Evolutionary conservation across 2,797 vertebrate species (phyloP).

Genomic region (Erpetoichthys calabaricus): DNA sequence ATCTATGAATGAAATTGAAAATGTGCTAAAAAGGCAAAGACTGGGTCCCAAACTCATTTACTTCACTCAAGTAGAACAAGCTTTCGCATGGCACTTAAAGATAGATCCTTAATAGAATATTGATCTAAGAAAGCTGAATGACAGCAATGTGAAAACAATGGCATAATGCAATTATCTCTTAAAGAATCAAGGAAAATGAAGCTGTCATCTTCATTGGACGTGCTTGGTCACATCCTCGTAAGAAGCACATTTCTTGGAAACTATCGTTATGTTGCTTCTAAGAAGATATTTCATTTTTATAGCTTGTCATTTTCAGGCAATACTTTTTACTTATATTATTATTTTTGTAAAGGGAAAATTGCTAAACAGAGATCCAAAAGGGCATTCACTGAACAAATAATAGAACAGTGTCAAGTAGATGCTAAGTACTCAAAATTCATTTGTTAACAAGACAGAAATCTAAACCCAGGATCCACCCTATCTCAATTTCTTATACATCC

Average conservation of each 20-base stretch:
- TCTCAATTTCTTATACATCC: too few species aligned
- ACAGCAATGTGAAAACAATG: slow-evolving; percentile 30
- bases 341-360: too few species aligned
- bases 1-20: slow-evolving; percentile 41
- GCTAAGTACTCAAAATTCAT: too few species aligned
- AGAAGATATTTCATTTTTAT: slow-evolving; percentile 15
- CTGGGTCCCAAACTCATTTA: slow-evolving; percentile 28
- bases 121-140: slow-evolving; percentile 26
- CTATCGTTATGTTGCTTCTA: slow-evolving; percentile 19
- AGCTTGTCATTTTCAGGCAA: slow-evolving; percentile 20
- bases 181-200: slow-evolving; percentile 27
- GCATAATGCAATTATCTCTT: slow-evolving; percentile 16
- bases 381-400: too few species aligned
- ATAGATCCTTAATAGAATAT: slow-evolving; percentile 35
- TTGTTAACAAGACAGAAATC: too few species aligned
- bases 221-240: slow-evolving; percentile 15
- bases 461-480: too few species aligned
- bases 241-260: slow-evolving; percentile 17
- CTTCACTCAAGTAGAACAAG: slow-evolving; percentile 14
- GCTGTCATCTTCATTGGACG: slow-evolving; percentile 22
- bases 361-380: too few species aligned
- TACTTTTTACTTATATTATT: slow-evolving; percentile 6
- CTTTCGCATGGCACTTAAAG: slow-evolving; percentile 18
- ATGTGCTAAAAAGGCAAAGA: slow-evolving; percentile 15
- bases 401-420: too few species aligned